Base-by-base conservation (phyloP, 2,797 vertebrate genomes). In the Sparidentex hasta region DNA sequence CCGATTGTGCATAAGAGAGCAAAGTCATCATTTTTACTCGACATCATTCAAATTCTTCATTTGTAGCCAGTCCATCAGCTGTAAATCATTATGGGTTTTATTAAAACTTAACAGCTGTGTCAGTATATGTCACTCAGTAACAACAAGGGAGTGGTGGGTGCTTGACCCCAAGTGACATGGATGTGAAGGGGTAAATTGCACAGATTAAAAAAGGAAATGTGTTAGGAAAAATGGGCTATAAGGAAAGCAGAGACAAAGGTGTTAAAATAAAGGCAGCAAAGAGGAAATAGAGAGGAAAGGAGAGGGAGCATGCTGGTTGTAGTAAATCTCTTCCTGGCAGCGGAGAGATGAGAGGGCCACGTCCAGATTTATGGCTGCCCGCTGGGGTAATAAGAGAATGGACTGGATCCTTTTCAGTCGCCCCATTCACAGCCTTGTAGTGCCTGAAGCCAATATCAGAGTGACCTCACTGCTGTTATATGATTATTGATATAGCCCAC, bases 331-430 rank as follows among this genome's bases (percentile, higher is more conserved):
- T 59, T 7, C 12, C 41, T 79, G 71, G 81, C 71, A 69, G 59
- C 13, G 44, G 20, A 68, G 51, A 69, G 55, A 71, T 50, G 43
- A 80, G 55, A 71, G 57, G 46, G 61, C 69, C 16, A 41, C 44
- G 78, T 71, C 52, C 83, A 86, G 80, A 90, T 92, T 88, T 89
- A 92, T 74, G 64, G 65, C 78, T 58, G 62, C 82, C 87, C 78
- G 71, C 81, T 77, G 82, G 71, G 52, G 76, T 75, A 86, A 84
- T 88, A 86, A 83, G 75, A 87, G 80, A 90, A 85, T 84, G 84
- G 83, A 90, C 65, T 87, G 72, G 79, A 86, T 57, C 69, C 72
- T 73, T 73, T 82, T 79, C 82, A 79, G 43, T 74, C 29, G 14
- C 12, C 65, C 59, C 44, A 64, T 16, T 74, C 76, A 67, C 51